These are phyloP conservation scores for Coenobita brevimanus DNA, from an alignment of 1,140 invertebrate species.

Conservation along the genomic window DNA sequence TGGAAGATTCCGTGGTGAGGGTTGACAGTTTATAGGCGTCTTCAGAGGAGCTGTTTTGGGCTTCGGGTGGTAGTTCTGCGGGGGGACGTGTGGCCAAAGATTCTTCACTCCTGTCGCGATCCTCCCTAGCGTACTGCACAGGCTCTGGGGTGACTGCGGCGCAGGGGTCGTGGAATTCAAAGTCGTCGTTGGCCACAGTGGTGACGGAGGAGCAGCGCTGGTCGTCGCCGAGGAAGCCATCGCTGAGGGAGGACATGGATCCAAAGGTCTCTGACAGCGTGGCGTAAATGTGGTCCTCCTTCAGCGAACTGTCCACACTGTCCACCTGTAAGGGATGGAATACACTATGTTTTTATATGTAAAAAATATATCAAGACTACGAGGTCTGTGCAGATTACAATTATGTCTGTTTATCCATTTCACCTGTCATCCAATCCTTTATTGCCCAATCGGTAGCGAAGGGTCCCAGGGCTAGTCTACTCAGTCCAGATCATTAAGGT, in stretches of 20 bases:
- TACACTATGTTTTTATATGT: too few species aligned
- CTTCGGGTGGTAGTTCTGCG: conserved; percentile 35
- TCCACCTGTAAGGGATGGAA: conserved; percentile 41
- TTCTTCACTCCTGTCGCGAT: conserved; percentile 1
- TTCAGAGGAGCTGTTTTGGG: conserved; percentile 30
- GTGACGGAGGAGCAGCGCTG: conserved; percentile 76
- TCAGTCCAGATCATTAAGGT: too few species aligned
- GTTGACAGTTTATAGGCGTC: conserved; percentile 56
- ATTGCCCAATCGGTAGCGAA: too few species aligned
- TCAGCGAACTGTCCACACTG: conserved; percentile 65
- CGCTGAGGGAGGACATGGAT: conserved; percentile 71
- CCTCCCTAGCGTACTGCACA: conserved; percentile 14
- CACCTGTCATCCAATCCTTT: too few species aligned
- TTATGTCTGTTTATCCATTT: too few species aligned
- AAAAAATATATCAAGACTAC: too few species aligned
- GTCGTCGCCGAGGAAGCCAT: conserved; percentile 68
- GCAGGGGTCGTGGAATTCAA: conserved; percentile 77
- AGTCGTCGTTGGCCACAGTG: conserved; percentile 80
- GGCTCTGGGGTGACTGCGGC: conserved; percentile 49
- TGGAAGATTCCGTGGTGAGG: conserved; percentile 47
- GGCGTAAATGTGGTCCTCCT: conserved; percentile 76
- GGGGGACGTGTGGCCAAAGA: conserved; percentile 21
- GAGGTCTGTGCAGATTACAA: too few species aligned
- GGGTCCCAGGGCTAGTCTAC: too few species aligned
- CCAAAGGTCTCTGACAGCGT: conserved; percentile 74